Conservation (phyloP, 2,888 invertebrate species). For the Conops quadrifasciatus region DNA sequence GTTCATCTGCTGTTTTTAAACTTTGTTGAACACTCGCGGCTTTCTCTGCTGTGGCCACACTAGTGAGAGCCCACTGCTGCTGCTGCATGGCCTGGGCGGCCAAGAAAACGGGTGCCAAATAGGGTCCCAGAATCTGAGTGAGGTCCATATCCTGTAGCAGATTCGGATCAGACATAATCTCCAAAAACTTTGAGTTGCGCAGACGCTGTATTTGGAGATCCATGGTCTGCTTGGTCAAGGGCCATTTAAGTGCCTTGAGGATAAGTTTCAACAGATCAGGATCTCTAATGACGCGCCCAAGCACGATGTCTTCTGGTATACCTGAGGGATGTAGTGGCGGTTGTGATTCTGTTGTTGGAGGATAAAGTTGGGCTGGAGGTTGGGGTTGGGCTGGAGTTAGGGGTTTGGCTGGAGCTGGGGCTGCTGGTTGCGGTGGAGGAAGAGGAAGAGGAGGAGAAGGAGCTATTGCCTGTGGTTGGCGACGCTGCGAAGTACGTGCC, state of each 20-base stretch:
- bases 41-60: conserved; percentile 43
- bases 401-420: background rate
- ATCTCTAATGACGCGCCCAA: conserved; percentile 63
- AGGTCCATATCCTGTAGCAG: conserved; percentile 62
- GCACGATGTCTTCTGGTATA: conserved; percentile 56
- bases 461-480: conserved; percentile 17
- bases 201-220: conserved; percentile 58
- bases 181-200: conserved; percentile 59
- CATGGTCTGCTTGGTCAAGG: conserved; percentile 55
- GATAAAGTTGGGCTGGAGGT: background rate
- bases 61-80: conserved; percentile 41
- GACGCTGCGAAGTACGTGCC: conserved; percentile 31
- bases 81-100: conserved; percentile 53
- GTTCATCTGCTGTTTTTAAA: conserved; percentile 37
- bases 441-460: conserved; percentile 18
- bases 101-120: conserved; percentile 54
- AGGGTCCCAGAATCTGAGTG: conserved; percentile 61
- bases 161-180: conserved; percentile 61
- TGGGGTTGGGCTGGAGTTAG: background rate
- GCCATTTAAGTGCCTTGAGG: conserved; percentile 64
- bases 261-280: conserved; percentile 62
- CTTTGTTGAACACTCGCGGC: conserved; percentile 26
- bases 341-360: background rate
- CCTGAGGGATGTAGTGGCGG: conserved; percentile 40
- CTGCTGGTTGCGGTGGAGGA: conserved; percentile 34